Evolutionary conservation across 2,797 vertebrate genomes (phyloP), one percentile per base, ranked within the genome.

Genomic region (Telmatherina bonti): DNA sequence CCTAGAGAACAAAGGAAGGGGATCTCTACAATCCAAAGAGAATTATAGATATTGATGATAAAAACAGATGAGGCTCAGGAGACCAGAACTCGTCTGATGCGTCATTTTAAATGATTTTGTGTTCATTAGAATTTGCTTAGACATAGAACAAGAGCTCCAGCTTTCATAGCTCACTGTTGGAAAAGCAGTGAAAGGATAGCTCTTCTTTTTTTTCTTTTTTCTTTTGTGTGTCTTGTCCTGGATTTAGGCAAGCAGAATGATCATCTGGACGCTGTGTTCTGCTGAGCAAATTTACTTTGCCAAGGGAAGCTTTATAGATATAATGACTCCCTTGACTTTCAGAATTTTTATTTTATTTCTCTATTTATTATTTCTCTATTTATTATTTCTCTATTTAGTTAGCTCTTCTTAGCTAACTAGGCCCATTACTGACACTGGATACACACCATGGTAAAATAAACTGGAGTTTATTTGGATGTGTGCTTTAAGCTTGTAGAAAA

Each of bases 1-100:
- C 62, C 38, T 6, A 5, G 62, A 68, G 57, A 70, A 38, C 77
- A 64, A 69, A 72, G 75, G 45, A 56, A 61, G 20, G 12, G 15
- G 38, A 83, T 85, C 78, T 79, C 60, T 71, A 82, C 85, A 64
- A 75, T 66, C 24, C 33, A 56, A 41, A 62, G 57, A 43, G 49
- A 68, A 74, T 73, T 33, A 79, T 76, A 68, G 18, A 81, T 78
- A 57, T 18, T 76, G 76, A 30, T 1, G 54, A 76, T 74, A 58
- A 66, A 73, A 61, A 65, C 54, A 57, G 30, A 9, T 47, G 38
- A 68, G 3, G 51, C n/a, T 35, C 58, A 53, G 13, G 31, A 68
- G 51, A 62, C 31, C 35, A 12, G 29, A 31, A 20, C 70, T 59
- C 26, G 30, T 68, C 65, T 72, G 18, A 27, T 10, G 16, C 7